These are phyloP conservation scores for Tachyglossus aculeatus DNA, from an alignment of 2,797 vertebrate genomes.

Conservation along the genomic window DNA sequence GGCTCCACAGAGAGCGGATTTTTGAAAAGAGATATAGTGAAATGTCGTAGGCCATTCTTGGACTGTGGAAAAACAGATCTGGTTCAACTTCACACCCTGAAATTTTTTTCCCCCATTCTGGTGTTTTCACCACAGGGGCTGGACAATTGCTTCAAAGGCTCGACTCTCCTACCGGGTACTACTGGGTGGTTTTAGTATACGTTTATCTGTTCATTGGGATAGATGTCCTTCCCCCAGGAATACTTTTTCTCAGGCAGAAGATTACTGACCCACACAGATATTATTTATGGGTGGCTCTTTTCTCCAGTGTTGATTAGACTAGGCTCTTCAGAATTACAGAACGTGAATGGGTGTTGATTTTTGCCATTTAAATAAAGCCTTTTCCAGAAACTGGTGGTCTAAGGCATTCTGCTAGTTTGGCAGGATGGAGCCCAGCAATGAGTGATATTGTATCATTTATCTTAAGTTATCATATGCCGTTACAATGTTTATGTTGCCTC, in stretches of 20 bases:
- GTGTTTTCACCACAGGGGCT: not conserved
- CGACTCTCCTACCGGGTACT: slow-evolving; percentile 2
- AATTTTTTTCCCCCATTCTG: slow-evolving; percentile 24
- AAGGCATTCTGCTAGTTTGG: slow-evolving; percentile 1
- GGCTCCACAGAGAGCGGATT: slow-evolving; percentile 5
- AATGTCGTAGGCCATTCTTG: not conserved
- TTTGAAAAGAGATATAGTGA: not conserved
- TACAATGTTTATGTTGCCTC: slow-evolving; percentile 2
- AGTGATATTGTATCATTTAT: slow-evolving; percentile 4
- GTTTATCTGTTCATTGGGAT: slow-evolving; percentile 7
- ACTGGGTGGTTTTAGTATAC: slow-evolving; percentile 6
- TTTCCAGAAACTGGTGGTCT: not conserved
- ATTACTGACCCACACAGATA: not conserved
- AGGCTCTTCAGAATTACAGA: slow-evolving; percentile 25
- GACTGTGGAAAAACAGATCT: slow-evolving; percentile 12
- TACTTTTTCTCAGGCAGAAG: slow-evolving; percentile 16
- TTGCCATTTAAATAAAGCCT: slow-evolving; percentile 5
- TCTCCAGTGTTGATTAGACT: slow-evolving; percentile 10
- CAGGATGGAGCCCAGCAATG: slow-evolving; percentile 1
- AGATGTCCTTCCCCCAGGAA: not conserved
- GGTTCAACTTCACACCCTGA: slow-evolving; percentile 16
- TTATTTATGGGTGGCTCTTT: slow-evolving; percentile 13
- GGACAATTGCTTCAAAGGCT: slow-evolving; percentile 4
- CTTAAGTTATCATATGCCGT: slow-evolving; percentile 15
- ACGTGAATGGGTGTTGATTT: not conserved